phyloP scores from a whole-genome alignment of 2,113 vertebrate genomes.

The Percopsis transmontana region DNA sequence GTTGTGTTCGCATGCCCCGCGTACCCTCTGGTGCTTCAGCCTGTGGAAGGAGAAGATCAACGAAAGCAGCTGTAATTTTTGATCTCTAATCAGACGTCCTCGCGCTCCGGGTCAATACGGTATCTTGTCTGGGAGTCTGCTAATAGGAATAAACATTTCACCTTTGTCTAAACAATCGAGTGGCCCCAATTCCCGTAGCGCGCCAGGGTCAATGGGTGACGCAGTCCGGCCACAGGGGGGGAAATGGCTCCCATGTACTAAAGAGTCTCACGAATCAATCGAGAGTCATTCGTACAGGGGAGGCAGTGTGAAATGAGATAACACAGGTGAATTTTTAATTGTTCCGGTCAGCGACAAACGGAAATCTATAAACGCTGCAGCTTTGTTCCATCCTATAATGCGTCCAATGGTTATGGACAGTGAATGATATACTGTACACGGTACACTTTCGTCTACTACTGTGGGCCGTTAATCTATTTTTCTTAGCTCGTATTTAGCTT shows the following conservation, averaged over 20 bases:
- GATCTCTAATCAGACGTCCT: constrained; percentile 65
- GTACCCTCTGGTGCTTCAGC: constrained; percentile 28
- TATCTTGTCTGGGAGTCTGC: constrained; percentile 58
- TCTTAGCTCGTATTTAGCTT: no score
- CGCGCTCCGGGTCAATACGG: constrained; percentile 66
- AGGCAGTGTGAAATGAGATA: constrained; percentile 30
- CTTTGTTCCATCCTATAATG: no score
- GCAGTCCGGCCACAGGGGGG: constrained; percentile 44
- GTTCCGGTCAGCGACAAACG: constrained; percentile 32
- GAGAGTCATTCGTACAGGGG: constrained; percentile 41
- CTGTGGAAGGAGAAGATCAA: constrained; percentile 33
- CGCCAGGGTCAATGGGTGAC: constrained; percentile 64
- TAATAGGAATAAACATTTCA: constrained; percentile 80
- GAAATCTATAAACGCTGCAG: constrained; percentile 38
- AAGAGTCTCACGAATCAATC: constrained; percentile 54
- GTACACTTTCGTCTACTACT: no score
- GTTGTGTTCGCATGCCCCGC: constrained; percentile 70
- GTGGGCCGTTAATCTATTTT: no score
- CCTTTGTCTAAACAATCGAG: constrained; percentile 77
- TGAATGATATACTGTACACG: no score
- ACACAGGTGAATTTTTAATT: constrained; percentile 71
- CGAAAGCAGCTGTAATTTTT: constrained; percentile 69
- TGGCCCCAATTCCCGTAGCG: constrained; percentile 58
- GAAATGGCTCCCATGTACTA: constrained; percentile 54
- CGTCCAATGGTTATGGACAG: no score